phyloP scores from a whole-genome alignment of 2,797 vertebrate genomes.

The Schizopygopsis pylzovi region DNA sequence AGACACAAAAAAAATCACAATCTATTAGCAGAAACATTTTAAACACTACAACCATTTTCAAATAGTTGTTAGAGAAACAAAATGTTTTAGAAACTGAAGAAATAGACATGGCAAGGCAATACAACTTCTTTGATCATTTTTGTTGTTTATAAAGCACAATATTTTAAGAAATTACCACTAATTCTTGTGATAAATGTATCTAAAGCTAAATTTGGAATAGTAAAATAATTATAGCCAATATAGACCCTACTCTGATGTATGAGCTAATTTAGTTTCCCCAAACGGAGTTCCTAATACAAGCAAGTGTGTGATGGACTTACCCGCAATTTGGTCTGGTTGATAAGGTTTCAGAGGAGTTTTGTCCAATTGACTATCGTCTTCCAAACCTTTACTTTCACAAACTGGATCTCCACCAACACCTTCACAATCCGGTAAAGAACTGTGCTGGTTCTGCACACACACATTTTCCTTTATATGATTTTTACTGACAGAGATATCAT shows the following conservation, averaged over 20 bases:
- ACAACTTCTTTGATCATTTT: neutral
- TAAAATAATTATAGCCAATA: neutral
- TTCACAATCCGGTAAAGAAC: conserved; percentile 50
- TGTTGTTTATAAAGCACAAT: neutral
- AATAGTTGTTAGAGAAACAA: too few relatives aligned
- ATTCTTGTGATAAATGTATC: neutral
- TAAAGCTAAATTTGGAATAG: neutral
- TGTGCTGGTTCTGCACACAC: conserved; percentile 50
- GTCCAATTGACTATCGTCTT: conserved; percentile 39
- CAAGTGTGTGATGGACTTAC: conserved; percentile 47
- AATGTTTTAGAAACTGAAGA: neutral
- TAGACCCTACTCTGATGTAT: neutral
- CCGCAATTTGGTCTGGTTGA: conserved; percentile 60
- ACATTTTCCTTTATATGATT: neutral
- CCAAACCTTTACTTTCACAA: conserved; percentile 40
- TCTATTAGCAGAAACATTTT: neutral
- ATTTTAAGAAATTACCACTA: too few relatives aligned
- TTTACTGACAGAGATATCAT: neutral
- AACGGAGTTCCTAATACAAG: neutral
- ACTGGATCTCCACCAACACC: conserved; percentile 56
- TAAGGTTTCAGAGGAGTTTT: conserved; percentile 55
- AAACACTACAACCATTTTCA: neutral
- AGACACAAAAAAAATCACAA: neutral
- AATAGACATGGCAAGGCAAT: neutral
- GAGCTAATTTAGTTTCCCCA: neutral